Evolutionary conservation across 2,888 invertebrate species (phyloP).

Genomic region (Zonitis immaculata): DNA sequence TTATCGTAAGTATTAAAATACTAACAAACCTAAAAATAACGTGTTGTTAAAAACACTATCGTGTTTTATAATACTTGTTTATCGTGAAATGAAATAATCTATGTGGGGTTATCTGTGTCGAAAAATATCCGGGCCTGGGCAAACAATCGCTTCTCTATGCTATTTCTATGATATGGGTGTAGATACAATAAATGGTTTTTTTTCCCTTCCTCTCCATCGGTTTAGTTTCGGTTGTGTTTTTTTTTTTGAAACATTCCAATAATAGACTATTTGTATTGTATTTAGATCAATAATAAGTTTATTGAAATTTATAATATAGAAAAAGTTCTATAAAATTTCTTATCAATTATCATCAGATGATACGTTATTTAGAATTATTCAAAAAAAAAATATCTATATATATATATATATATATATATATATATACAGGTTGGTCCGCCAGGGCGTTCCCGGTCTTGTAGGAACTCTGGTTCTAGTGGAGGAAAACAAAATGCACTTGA

Average conservation of each 20-base stretch:
- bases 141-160: constrained; percentile 25
- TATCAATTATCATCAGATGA: too few relatives aligned
- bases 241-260: neutral
- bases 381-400: too few relatives aligned
- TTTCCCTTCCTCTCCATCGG: too few relatives aligned
- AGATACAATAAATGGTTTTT: neutral
- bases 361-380: too few relatives aligned
- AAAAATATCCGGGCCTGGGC: constrained; percentile 24
- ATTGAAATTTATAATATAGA: neutral
- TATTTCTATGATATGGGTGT: constrained; percentile 11
- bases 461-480: too few relatives aligned
- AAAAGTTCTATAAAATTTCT: too few relatives aligned
- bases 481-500: too few relatives aligned
- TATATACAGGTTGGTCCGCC: too few relatives aligned
- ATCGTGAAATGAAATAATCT: constrained; percentile 24
- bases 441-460: too few relatives aligned
- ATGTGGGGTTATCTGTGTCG: constrained; percentile 25
- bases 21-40: constrained; percentile 19
- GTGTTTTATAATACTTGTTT: constrained; percentile 21
- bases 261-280: neutral
- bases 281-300: neutral
- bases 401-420: too few relatives aligned
- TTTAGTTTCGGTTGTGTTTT: too few relatives aligned
- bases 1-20: neutral
- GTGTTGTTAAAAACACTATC: constrained; percentile 24